Conservation (phyloP, 2,113 vertebrate genomes). For the Amazona vittata region DNA sequence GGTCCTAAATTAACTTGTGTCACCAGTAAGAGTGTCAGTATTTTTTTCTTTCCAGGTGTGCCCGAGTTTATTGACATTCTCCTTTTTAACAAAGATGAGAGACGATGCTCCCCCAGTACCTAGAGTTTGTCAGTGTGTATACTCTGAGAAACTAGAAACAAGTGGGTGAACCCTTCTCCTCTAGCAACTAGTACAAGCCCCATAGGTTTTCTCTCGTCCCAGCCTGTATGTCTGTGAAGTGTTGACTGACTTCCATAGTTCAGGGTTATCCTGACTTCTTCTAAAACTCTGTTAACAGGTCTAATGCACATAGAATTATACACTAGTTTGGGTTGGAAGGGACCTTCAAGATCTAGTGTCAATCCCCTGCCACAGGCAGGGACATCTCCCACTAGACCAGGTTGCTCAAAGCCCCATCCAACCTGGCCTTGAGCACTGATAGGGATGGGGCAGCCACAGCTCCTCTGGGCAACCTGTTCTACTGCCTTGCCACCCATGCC, state of each 20-base stretch:
- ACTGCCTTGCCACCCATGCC: background rate
- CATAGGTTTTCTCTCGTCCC: fast-evolving
- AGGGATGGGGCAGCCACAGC: background rate
- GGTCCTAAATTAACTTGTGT: background rate
- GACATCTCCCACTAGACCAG: background rate
- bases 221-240: background rate
- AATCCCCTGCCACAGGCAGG: background rate
- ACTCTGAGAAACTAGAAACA: background rate
- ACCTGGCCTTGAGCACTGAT: background rate
- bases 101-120: background rate
- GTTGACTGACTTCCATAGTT: background rate
- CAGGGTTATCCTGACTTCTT: background rate
- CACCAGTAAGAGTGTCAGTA: background rate
- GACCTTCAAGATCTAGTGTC: background rate
- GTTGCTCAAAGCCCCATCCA: background rate
- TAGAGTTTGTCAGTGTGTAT: background rate
- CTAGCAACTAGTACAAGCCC: background rate
- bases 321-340: background rate
- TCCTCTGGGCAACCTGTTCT: background rate
- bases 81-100: background rate
- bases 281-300: background rate
- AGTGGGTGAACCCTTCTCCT: background rate
- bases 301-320: background rate
- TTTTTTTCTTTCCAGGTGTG: background rate
- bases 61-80: background rate